These are phyloP conservation scores for Drosophila suboccidentalis DNA, from an alignment of 2,888 invertebrate species.

Conservation along the genomic window DNA sequence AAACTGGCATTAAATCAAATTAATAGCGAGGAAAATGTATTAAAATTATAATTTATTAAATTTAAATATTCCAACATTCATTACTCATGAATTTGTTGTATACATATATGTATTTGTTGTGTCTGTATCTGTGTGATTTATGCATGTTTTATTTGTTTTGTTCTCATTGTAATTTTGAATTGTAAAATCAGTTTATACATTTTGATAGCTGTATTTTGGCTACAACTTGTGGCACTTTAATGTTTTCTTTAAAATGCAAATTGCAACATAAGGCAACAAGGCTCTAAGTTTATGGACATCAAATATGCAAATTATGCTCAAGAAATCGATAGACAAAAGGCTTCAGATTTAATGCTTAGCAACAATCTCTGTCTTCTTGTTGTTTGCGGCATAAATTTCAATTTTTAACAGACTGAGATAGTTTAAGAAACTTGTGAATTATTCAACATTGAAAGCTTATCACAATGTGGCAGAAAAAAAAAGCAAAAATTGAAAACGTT, in stretches of 20 bases:
- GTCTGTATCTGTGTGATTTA: constrained; percentile 1
- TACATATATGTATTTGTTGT: neutral
- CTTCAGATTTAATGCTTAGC: constrained; percentile 10
- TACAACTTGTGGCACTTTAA: constrained; percentile 17
- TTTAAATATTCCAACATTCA: neutral
- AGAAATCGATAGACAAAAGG: constrained; percentile 21
- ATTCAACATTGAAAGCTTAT: too few species aligned
- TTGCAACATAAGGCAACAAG: constrained; percentile 22
- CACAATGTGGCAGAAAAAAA: too few species aligned
- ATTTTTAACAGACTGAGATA: neutral
- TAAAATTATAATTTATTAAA: neutral
- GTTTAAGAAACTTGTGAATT: too few species aligned
- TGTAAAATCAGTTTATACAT: constrained; percentile 6
- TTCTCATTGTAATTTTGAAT: constrained; percentile 17
- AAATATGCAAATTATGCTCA: constrained; percentile 37
- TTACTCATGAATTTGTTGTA: neutral
- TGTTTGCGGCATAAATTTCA: neutral
- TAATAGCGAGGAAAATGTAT: neutral
- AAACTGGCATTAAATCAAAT: constrained; percentile 14
- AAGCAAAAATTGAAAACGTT: too few species aligned
- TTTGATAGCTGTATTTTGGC: constrained; percentile 2
- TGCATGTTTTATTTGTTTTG: constrained; percentile 1
- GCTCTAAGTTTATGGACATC: neutral
- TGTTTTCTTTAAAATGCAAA: constrained; percentile 44
- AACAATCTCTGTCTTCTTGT: neutral